These are phyloP conservation scores for Prosopocoilus inquinatus DNA, from an alignment of 2,888 invertebrate genomes.

Conservation along the genomic window DNA sequence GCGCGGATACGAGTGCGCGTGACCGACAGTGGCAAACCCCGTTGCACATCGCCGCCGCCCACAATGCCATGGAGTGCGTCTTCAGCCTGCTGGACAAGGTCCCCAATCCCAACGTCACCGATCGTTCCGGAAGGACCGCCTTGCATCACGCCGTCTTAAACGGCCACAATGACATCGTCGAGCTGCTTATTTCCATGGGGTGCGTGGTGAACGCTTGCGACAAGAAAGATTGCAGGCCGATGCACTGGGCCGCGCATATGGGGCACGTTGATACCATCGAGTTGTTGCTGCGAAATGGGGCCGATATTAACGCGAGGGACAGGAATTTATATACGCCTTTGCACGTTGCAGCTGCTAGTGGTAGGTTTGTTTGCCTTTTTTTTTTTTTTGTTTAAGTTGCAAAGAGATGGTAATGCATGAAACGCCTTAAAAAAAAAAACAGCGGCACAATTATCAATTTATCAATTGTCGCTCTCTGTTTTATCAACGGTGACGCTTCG, in stretches of 20 bases:
- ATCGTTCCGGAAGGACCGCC: conserved; percentile 59
- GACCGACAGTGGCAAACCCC: conserved; percentile 66
- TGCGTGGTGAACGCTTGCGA: conserved; percentile 62
- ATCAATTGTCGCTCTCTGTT: no score
- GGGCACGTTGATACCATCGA: conserved; percentile 54
- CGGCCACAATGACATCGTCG: conserved; percentile 59
- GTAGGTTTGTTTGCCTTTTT: conserved; percentile 35
- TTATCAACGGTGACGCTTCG: no score
- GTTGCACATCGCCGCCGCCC: conserved; percentile 60
- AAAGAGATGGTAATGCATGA: not conserved
- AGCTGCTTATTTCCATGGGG: conserved; percentile 55
- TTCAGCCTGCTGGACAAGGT: conserved; percentile 40
- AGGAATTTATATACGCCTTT: conserved; percentile 58
- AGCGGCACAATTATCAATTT: not conserved
- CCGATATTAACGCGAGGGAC: conserved; percentile 54
- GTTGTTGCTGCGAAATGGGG: conserved; percentile 48
- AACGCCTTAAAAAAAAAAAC: not conserved
- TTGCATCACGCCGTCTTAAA: conserved; percentile 64
- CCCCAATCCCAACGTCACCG: conserved; percentile 45
- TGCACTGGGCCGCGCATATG: conserved; percentile 63
- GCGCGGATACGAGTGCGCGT: conserved; percentile 59
- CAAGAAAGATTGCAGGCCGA: conserved; percentile 58
- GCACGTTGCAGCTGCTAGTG: conserved; percentile 61
- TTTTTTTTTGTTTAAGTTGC: not conserved
- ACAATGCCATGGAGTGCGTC: conserved; percentile 60